phyloP scores from a whole-genome alignment of 53 echinoderm and acorn worm genomes.

The Apostichopus leukothele region DNA sequence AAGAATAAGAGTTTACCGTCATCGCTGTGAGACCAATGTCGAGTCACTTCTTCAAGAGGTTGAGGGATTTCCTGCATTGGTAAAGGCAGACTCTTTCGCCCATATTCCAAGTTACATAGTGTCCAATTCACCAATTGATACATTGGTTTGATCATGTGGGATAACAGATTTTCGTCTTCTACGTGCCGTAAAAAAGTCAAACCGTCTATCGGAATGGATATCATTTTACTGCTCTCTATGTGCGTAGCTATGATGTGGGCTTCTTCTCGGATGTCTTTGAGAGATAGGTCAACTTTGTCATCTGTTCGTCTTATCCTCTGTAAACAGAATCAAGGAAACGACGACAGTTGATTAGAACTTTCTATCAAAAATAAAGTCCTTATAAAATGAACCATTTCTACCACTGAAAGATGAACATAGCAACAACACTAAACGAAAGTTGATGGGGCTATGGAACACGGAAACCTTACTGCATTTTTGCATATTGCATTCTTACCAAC shows the following conservation, averaged over 20 bases:
- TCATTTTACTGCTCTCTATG: not conserved
- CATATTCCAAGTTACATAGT: not conserved
- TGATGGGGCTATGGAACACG: too few relatives aligned
- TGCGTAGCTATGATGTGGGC: conserved; percentile 12
- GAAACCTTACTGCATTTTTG: too few relatives aligned
- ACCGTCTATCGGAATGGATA: conserved; percentile 4
- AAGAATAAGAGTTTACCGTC: not conserved
- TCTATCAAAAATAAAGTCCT: too few relatives aligned
- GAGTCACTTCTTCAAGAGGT: not conserved
- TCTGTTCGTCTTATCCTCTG: conserved; percentile 3
- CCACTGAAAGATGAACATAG: too few relatives aligned
- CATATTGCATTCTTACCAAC: not conserved
- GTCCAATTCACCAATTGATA: conserved; percentile 7
- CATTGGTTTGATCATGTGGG: not conserved
- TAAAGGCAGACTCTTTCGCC: not conserved
- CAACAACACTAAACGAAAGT: too few relatives aligned
- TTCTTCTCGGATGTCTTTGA: not conserved
- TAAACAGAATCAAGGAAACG: too few relatives aligned
- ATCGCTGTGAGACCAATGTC: not conserved
- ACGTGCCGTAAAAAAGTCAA: not conserved
- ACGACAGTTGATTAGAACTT: too few relatives aligned
- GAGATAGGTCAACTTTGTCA: not conserved
- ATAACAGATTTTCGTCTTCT: not conserved
- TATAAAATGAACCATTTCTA: too few relatives aligned
- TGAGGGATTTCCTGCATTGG: not conserved